A percentile compares a stretch with the other conserved stretches of the same genome.
Conservation (phyloP, 2,113 vertebrate species). For the Pollimyrus isidori region DNA sequence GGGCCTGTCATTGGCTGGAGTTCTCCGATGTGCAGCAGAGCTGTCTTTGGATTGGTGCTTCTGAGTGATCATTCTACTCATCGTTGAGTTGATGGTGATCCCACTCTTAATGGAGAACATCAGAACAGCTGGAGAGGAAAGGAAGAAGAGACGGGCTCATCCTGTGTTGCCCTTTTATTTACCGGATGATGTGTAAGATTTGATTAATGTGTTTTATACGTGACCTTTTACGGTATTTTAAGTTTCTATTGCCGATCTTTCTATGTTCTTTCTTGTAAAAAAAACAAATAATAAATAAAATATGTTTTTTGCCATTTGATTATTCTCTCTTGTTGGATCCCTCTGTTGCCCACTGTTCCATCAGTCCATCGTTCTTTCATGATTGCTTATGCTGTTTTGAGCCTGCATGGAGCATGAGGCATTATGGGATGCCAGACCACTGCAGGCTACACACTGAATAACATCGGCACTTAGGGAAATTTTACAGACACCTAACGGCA, state of each 20-base stretch:
- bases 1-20: neutral
- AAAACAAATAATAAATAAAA: neutral
- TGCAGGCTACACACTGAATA: neutral
- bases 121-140: neutral
- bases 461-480: neutral
- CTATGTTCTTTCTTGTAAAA: neutral
- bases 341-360: neutral
- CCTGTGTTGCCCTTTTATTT: neutral
- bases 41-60: neutral
- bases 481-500: neutral
- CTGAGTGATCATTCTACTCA: neutral
- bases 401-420: neutral
- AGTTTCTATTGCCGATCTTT: neutral
- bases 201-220: neutral
- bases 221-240: neutral
- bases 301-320: neutral
- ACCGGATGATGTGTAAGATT: neutral
- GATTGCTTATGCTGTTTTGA: neutral
- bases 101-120: neutral
- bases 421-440: neutral
- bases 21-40: neutral
- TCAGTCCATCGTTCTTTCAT: neutral
- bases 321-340: neutral
- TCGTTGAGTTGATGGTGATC: neutral
- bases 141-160: neutral